Conservation (phyloP, 2,797 vertebrate species). For the Protonibea diacanthus region DNA sequence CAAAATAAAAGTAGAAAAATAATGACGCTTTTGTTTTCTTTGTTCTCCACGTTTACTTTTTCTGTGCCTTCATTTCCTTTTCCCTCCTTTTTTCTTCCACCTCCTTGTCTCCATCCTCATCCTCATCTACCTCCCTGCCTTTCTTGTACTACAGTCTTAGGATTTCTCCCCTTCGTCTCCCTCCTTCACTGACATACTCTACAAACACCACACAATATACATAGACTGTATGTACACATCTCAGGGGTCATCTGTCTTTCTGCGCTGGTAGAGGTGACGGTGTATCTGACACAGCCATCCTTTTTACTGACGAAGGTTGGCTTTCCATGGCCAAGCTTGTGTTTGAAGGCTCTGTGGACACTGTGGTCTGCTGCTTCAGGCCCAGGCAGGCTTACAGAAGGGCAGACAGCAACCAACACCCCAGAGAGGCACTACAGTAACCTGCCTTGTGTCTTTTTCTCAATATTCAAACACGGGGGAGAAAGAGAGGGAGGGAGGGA, state of each 20-base stretch:
- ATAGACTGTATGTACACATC: slow-evolving; percentile 12
- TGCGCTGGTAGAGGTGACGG: slow-evolving; percentile 34
- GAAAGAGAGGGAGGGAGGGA: slow-evolving; percentile 43
- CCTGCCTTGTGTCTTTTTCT: slow-evolving; percentile 84
- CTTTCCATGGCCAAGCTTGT: slow-evolving; percentile 45
- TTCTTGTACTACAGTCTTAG: background rate
- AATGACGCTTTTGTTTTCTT: background rate
- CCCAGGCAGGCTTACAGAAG: slow-evolving; percentile 62
- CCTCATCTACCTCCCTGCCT: background rate
- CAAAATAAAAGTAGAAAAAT: slow-evolving; percentile 7
- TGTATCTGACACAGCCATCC: slow-evolving; percentile 33
- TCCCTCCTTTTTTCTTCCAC: background rate
- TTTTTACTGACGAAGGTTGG: slow-evolving; percentile 41
- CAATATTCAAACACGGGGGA: slow-evolving; percentile 81
- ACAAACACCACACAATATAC: slow-evolving; percentile 14
- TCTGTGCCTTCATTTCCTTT: background rate
- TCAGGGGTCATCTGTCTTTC: slow-evolving; percentile 20
- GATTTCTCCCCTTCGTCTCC: background rate
- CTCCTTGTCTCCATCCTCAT: background rate
- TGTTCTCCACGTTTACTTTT: no score
- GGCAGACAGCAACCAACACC: slow-evolving; percentile 67
- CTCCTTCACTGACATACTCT: slow-evolving; percentile 7
- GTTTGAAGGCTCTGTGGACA: slow-evolving; percentile 71
- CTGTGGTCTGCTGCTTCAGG: slow-evolving; percentile 61
- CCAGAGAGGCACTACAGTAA: slow-evolving; percentile 76